A percentile compares a stretch with the other conserved stretches of the same genome.
Conservation (phyloP, 30 jellyfish, hydroid and myxozoan genomes). For the Euphysa ruthae region DNA sequence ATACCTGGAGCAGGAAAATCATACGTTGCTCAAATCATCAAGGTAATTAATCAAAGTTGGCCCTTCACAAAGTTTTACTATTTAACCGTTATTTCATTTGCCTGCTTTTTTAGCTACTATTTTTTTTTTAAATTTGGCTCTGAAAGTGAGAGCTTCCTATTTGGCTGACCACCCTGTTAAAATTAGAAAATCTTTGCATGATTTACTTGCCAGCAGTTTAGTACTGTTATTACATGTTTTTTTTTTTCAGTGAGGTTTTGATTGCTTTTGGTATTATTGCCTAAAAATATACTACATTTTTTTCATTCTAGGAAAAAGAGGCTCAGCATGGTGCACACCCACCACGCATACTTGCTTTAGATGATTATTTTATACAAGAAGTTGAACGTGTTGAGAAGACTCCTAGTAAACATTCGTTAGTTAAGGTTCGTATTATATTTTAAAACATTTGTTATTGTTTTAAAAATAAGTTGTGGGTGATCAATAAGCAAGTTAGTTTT, state of each 20-base stretch:
- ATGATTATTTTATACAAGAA: constrained; percentile 83
- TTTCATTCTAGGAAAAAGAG: constrained; percentile 64
- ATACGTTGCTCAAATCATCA: constrained; percentile 71
- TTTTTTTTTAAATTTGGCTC: too few relatives aligned
- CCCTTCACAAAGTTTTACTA: too few relatives aligned
- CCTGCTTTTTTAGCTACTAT: too few relatives aligned
- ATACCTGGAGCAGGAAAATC: constrained; percentile 98
- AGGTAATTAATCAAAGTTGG: constrained; percentile 60
- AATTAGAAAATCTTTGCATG: neutral
- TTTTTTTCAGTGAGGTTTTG: neutral
- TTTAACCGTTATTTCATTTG: too few relatives aligned
- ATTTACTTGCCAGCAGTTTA: neutral
- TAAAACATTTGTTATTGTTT: too few relatives aligned
- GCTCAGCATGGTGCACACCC: constrained; percentile 71
- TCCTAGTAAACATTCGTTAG: neutral
- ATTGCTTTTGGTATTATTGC: neutral
- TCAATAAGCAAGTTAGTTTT: neutral
- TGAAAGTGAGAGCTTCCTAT: too few relatives aligned
- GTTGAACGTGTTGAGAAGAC: constrained; percentile 13
- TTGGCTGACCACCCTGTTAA: too few relatives aligned
- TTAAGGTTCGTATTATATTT: too few relatives aligned
- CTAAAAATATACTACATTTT: neutral
- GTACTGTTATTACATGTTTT: neutral
- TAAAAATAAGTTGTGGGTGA: too few relatives aligned
- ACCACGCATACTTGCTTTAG: constrained; percentile 81